Base-by-base conservation (phyloP, 2,797 vertebrate species). In the Leucoraja ocellata region DNA sequence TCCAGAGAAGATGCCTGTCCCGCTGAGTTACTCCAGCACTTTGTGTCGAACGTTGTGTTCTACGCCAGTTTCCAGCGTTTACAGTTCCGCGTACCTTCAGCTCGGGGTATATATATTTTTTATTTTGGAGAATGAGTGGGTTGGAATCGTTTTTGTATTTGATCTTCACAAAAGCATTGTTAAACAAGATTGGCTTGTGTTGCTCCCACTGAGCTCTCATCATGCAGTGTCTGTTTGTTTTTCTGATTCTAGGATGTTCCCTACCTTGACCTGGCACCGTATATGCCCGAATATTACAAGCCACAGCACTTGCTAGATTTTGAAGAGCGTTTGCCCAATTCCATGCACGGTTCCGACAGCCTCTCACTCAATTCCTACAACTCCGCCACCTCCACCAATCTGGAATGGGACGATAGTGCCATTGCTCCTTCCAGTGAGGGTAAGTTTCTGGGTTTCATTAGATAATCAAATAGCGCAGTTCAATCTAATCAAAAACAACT, bases 211-310 rank as follows among this genome's bases (percentile, higher is more conserved):
- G 36, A 4, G 23, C 71, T 13, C 36, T 54, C 39, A n/a, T 23
- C 2, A 28, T 74, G 36, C 18, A 54, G 73, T 9, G 5, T 84
- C 80, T 80, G 18, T 77, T 81, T 81, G 68, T 83, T 84, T 93
- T 73, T 94, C 25, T 93, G 5, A 78, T 84, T 93, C 28, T 95
- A 99, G 99, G 99, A 99, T 0, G 98, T 97, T 68, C 99, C 99
- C 0, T 99, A 99, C 94, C 95, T 99, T 94, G 99, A 99, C 36
- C 96, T 99, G 95, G 98, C 99, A 1, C 98, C 99, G 0, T 99
- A 99, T 96, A 99, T 99, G 99, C 99, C 99, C 0, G 99, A 99
- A 86, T 99, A 99, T 96, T 99, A 99, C 96, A 99, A 99, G 94
- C 99, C 99, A 8, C 98, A 98, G 80, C 98, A 99, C 95, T 96